A percentile compares a stretch with the other conserved stretches of the same genome.
Evolutionary conservation across 2,888 invertebrate genomes (phyloP).

Genomic region (Mycalesis mineus): DNA sequence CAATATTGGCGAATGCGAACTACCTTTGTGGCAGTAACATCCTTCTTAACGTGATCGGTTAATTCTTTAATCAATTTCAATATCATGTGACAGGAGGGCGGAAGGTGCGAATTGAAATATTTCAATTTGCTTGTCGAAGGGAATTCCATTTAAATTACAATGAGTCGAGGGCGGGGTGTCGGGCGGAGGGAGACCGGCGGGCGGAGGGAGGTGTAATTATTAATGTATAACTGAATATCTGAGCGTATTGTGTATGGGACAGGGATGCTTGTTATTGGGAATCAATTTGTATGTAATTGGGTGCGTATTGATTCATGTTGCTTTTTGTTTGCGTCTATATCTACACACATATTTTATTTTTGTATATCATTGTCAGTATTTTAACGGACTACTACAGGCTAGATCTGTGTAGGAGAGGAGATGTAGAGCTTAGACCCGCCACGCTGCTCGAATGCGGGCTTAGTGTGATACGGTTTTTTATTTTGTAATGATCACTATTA

Average conservation of each 20-base stretch:
- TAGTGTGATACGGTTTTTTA: too few species aligned
- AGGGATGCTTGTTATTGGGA: conserved; percentile 24
- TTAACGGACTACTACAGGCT: too few species aligned
- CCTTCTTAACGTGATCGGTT: conserved; percentile 29
- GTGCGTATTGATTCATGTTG: conserved; percentile 12
- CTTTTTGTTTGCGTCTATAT: not conserved
- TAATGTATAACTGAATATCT: conserved; percentile 68
- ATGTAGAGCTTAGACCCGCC: too few species aligned
- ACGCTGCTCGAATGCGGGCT: too few species aligned
- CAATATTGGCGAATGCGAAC: too few species aligned
- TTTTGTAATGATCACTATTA: too few species aligned
- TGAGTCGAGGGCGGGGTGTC: conserved; percentile 44
- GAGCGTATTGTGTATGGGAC: conserved; percentile 33
- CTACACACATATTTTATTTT: too few species aligned
- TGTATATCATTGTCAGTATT: too few species aligned
- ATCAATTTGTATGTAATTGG: conserved; percentile 21
- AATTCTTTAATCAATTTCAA: conserved; percentile 54
- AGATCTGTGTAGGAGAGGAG: too few species aligned
- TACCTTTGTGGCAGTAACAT: not conserved
- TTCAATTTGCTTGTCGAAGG: conserved; percentile 74
- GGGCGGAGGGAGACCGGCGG: conserved; percentile 24
- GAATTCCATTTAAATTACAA: conserved; percentile 77
- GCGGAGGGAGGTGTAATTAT: conserved; percentile 48
- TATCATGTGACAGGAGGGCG: conserved; percentile 43
- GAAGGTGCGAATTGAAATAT: conserved; percentile 74